Evolutionary conservation across 2,888 invertebrate genomes (phyloP), one percentile per base, ranked within the genome.

Genomic region (Ethmia dodecea): DNA sequence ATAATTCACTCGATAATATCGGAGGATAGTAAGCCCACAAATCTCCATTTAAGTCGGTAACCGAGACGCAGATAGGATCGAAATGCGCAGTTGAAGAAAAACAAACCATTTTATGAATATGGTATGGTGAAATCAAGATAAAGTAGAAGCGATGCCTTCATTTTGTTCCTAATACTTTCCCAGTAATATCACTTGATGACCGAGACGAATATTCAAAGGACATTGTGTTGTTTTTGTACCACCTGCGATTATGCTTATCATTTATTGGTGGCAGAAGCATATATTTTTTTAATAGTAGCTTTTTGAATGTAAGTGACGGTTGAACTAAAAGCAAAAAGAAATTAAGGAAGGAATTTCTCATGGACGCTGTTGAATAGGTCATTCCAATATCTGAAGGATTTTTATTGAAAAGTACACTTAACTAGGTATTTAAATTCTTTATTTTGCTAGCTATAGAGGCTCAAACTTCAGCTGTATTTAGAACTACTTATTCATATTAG

Each of bases 21-120:
- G 24, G 35, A 36, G 47, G 35, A 47, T 49, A 52, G 46, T 45
- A 40, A 53, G 50, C 49, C 44, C 46, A 62, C 55, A 60, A 57
- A 64, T 63, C 53, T 57, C 58, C 54, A 66, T 67, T 60, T 59
- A 52, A 46, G 57, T 52, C 53, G 25, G 43, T 49, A 47, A 51
- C 44, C 40, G 43, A 44, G 45, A 38, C 38, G 31, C 30, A 40
- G 53, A 62, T 60, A 58, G 20, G 38, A 67, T 61, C 56, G 30
- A 49, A 49, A 46, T 42, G 43, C 34, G 42, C 35, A 42, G 48
- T 38, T 44, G 50, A 57, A 52, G 49, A 47, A 35, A 33, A 38
- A 18, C 31, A 14, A 45, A 43, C 41, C 48, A 48, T 45, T 46
- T 56, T 45, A 40, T 38, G 29, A 45, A 45, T 51, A 48, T 48